phyloP scores from a whole-genome alignment of 2,797 vertebrate species.

The Phrynocephalus guinanensis region DNA sequence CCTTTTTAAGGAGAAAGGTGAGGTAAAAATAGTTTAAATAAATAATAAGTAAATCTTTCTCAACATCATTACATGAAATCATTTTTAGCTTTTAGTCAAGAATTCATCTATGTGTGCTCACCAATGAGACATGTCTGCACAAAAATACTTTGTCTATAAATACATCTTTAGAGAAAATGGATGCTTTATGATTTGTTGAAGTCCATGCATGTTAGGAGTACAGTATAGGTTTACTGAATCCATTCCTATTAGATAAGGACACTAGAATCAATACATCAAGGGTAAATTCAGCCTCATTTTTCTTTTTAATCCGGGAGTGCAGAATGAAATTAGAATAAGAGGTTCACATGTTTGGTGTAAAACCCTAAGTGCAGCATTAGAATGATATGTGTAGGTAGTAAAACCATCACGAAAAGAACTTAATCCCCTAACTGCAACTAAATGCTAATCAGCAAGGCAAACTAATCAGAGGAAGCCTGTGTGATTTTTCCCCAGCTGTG shows the following conservation, averaged over 20 bases:
- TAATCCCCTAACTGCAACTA: slow-evolving; percentile 61
- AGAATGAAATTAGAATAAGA: slow-evolving; percentile 9
- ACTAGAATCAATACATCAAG: neutral
- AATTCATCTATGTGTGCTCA: neutral
- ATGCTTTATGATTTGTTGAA: slow-evolving; percentile 48
- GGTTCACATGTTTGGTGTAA: slow-evolving; percentile 3
- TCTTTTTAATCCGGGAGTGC: slow-evolving; percentile 41
- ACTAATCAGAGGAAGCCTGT: slow-evolving; percentile 43
- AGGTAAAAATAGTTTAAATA: too few relatives aligned
- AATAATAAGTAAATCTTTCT: neutral
- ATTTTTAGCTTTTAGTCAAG: neutral
- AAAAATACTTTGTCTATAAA: slow-evolving; percentile 60
- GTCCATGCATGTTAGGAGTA: neutral
- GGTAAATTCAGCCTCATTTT: slow-evolving; percentile 44
- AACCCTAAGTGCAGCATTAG: slow-evolving; percentile 15
- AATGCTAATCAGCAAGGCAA: slow-evolving; percentile 62
- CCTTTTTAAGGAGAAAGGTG: too few relatives aligned
- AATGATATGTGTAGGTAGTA: slow-evolving; percentile 39
- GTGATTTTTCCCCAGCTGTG: slow-evolving; percentile 52
- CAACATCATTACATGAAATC: neutral
- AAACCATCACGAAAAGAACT: slow-evolving; percentile 49
- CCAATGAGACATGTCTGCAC: slow-evolving; percentile 57
- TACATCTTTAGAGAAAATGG: slow-evolving; percentile 21
- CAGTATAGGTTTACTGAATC: slow-evolving; percentile 7
- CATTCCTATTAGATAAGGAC: neutral